A percentile compares a stretch with the other conserved stretches of the same genome.
Evolutionary conservation across 2,797 vertebrate species (phyloP).

Genomic region (Picus viridis): DNA sequence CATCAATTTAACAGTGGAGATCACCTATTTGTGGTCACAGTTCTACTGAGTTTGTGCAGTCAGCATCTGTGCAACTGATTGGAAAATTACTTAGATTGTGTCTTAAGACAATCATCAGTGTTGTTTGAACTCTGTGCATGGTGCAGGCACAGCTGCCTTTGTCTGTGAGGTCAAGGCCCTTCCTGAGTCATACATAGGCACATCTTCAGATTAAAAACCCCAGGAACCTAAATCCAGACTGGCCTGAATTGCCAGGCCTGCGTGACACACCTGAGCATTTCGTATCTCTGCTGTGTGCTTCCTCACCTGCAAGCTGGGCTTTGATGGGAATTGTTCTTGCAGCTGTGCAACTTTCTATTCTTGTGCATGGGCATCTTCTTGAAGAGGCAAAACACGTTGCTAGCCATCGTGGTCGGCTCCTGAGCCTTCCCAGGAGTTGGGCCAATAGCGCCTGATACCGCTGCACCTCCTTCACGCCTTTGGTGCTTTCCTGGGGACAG

Average conservation of each 20-base stretch:
- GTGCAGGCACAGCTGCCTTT: background rate
- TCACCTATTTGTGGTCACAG: accelerated
- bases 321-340: background rate
- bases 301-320: background rate
- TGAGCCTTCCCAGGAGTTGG: accelerated
- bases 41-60: too few species aligned
- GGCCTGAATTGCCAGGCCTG: background rate
- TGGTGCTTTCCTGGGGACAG: background rate
- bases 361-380: accelerated
- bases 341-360: background rate
- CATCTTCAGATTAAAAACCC: background rate
- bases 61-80: background rate
- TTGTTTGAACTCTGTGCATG: background rate
- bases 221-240: background rate
- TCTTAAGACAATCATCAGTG: accelerated
- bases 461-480: background rate
- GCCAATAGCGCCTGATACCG: accelerated
- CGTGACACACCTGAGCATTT: background rate
- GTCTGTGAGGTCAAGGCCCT: background rate
- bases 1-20: background rate
- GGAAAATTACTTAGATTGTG: background rate
- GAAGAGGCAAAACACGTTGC: background rate
- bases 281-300: accelerated
- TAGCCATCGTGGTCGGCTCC: background rate
- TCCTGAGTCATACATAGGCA: accelerated